These are phyloP conservation scores for Megaceryle maxima DNA, from an alignment of 2,113 vertebrate species.

Conservation along the genomic window DNA sequence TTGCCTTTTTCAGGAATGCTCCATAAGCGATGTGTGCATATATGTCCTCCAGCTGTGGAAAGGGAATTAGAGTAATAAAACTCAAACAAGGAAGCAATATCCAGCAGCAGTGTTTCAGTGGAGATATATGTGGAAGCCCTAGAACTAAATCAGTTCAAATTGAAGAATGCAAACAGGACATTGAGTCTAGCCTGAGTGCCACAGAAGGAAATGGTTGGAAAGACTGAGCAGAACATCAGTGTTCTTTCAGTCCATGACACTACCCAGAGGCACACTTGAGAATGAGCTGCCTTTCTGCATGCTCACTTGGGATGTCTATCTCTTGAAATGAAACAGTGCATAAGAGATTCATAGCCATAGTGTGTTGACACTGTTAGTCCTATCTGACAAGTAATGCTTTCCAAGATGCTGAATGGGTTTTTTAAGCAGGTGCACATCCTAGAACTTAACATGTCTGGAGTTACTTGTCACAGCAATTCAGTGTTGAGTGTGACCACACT, in stretches of 20 bases:
- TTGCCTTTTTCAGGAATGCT: neutral
- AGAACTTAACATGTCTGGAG: neutral
- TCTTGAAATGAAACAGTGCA: neutral
- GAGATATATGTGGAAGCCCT: neutral
- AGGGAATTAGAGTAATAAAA: neutral
- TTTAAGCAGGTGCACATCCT: neutral
- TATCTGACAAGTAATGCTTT: neutral
- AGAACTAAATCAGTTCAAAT: neutral
- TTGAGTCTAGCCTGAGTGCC: neutral
- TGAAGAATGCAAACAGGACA: neutral
- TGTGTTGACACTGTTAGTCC: neutral
- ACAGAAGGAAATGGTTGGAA: neutral
- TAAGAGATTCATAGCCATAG: neutral
- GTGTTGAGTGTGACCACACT: neutral
- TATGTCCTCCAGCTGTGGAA: neutral
- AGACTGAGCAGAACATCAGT: neutral
- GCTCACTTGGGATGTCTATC: neutral
- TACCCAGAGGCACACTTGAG: neutral
- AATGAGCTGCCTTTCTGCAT: neutral
- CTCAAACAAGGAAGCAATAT: neutral
- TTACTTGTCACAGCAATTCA: neutral
- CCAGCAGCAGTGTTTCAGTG: neutral
- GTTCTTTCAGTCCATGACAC: neutral
- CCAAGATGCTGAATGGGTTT: neutral
- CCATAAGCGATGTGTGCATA: neutral